Conservation (phyloP, 1,140 invertebrate species). For the Trichogramma pretiosum region DNA sequence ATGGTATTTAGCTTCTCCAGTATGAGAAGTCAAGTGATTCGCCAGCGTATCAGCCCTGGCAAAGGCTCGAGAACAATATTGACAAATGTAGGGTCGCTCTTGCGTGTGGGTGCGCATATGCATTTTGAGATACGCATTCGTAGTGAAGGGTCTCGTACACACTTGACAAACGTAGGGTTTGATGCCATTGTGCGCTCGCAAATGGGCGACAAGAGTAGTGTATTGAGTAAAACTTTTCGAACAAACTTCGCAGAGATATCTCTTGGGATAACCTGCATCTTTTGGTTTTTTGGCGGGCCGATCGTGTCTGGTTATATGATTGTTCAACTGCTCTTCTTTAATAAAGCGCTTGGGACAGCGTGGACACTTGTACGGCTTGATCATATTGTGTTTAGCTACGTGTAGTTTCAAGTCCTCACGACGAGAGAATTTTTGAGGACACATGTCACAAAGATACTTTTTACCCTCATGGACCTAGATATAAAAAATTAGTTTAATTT, state of each 20-base stretch:
- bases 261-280: slow-evolving; percentile 56
- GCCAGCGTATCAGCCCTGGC: slow-evolving; percentile 43
- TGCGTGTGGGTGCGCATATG: slow-evolving; percentile 52
- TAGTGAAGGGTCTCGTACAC: slow-evolving; percentile 53
- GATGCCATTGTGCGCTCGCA: slow-evolving; percentile 56
- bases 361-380: slow-evolving; percentile 44
- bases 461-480: slow-evolving; percentile 53
- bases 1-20: slow-evolving; percentile 54
- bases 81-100: slow-evolving; percentile 52
- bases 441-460: slow-evolving; percentile 57
- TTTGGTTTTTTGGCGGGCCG: slow-evolving; percentile 44
- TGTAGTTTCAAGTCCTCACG: slow-evolving; percentile 52
- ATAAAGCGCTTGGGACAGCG: slow-evolving; percentile 44
- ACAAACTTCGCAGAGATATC: slow-evolving; percentile 61
- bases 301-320: slow-evolving; percentile 48
- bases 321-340: slow-evolving; percentile 43
- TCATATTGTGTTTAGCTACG: slow-evolving; percentile 44
- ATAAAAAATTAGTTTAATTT: neutral
- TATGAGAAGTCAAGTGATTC: slow-evolving; percentile 47
- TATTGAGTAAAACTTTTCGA: slow-evolving; percentile 49
- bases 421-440: slow-evolving; percentile 57
- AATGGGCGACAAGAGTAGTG: slow-evolving; percentile 43
- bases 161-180: slow-evolving; percentile 58
- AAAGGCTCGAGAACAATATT: slow-evolving; percentile 45
- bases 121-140: slow-evolving; percentile 41